Evolutionary conservation across 2,888 invertebrate species (phyloP), one percentile per base, ranked within the genome.

Genomic region (Drosophila mercatorum): DNA sequence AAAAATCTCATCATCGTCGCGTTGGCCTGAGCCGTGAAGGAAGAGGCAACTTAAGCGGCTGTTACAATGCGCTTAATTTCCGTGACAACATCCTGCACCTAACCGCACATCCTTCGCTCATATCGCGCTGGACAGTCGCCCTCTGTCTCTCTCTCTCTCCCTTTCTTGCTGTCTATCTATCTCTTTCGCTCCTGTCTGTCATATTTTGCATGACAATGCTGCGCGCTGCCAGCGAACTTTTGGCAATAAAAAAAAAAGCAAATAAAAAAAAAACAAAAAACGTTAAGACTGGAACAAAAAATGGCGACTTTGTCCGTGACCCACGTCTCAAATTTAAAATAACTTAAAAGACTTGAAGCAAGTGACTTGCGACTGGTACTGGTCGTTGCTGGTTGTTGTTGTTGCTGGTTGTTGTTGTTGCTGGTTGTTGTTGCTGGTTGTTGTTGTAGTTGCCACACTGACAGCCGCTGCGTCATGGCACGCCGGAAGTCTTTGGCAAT

Each of bases 401-500:
- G 61, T 31, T 62, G 62, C n/a, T n/a, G n/a, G n/a, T n/a, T n/a
- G n/a, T n/a, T n/a, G 58, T 14, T 58, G 61, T 38, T 62, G 62
- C 22, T 22, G 22, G 22, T 22, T 55, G 60, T 34, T 65, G 60
- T 12, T 46, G 63, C 49, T 26, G 44, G 55, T 40, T 70, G 58
- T 14, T 59, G 53, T 22, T 52, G 64, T 36, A 41, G 55, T 41
- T 53, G 70, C 59, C 61, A 47, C n/a, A 59, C 64, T 72, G 88
- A 71, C 83, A 82, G 83, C 61, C 49, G 79, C 79, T 78, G 80
- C 69, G 79, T 87, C 83, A 88, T 63, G 76, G 76, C 80, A 85
- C 64, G 83, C 87, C 83, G 87, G 83, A 83, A 88, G 87, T 86
- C 83, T 72, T 81, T 78, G 87, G 89, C 89, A 88, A 83, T 88